Percentiles rank a stretch among this genome's conserved stretches.
phyloP scores from a whole-genome alignment of 2,113 vertebrate genomes.

The Gracilinanus agilis region DNA sequence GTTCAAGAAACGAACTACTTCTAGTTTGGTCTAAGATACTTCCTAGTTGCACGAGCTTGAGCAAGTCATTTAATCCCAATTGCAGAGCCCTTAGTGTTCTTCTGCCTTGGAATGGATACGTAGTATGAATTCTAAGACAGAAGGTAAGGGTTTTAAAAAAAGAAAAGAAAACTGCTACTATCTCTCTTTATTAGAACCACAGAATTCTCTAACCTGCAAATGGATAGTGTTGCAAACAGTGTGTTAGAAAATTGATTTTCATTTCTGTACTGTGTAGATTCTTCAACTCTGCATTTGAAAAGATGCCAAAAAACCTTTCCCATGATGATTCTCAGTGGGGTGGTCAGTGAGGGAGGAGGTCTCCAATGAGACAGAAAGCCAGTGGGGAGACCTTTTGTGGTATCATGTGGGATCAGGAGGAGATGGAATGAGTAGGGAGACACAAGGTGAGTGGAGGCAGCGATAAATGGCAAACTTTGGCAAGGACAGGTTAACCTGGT shows the following conservation, averaged over 20 bases:
- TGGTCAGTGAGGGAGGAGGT: not conserved
- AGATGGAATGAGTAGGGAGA: not conserved
- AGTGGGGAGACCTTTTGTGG: too few relatives aligned
- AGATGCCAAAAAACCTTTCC: not conserved
- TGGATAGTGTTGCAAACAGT: not conserved
- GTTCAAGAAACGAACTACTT: too few relatives aligned
- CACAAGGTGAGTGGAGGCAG: not conserved
- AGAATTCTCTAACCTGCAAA: not conserved
- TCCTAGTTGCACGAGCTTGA: too few relatives aligned
- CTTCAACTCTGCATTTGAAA: not conserved
- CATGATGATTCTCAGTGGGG: not conserved
- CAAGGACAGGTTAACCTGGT: not conserved
- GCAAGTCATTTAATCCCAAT: too few relatives aligned
- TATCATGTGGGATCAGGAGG: accelerated
- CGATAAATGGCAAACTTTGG: not conserved
- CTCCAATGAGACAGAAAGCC: not conserved
- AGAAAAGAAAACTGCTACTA: too few relatives aligned
- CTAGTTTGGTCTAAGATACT: too few relatives aligned
- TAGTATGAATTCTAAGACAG: too few relatives aligned
- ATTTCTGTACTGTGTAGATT: not conserved
- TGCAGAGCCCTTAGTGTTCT: too few relatives aligned
- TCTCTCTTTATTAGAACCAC: not conserved
- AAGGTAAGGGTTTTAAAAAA: too few relatives aligned
- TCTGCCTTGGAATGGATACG: too few relatives aligned
- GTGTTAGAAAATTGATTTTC: not conserved